Evolutionary conservation across 2,888 invertebrate genomes (phyloP), one percentile per base, ranked within the genome.

Genomic region (Oscheius sp.): DNA sequence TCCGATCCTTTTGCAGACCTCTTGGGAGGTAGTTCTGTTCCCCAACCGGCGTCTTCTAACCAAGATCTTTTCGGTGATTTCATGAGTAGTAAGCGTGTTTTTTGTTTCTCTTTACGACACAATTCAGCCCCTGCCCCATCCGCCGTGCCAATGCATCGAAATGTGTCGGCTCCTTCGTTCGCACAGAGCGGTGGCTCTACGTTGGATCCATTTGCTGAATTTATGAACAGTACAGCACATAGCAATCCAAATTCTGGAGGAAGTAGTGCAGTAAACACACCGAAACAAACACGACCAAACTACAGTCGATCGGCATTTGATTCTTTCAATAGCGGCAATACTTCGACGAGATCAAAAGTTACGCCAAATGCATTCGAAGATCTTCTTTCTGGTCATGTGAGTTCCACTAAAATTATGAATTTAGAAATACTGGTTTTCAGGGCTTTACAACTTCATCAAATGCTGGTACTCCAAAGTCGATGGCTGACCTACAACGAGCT

Each of bases 401-500:
- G 45, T 18, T 2, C 3, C 9, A 9, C 35, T 25, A 2, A 6
- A 61, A 13, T 21, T 61, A 35, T 2, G 9, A 27, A 16, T 27
- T 49, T 49, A 5, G 21, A 66, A 18, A 25, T 46, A 49, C 27
- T 9, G 5, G 35, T 35, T 9, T 35, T 3, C 35, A 72, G 72
- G 71, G 71, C 35, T 70, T 70, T 46, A 64, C 72, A 18, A 25
- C 72, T 18, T 35, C 72, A 13, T 75, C 80, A 1, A 68, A 76
- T 12, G 76, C 85, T 66, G 87, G 86, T 68, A 74, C 68, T 41
- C 72, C 75, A 23, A 80, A 76, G 49, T 90, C 90, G 13, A 86
- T 91, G 68, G 89, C 87, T 59, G 89, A 89, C 27, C 89, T 91
- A 90, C 88, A 88, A 69, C 87, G 88, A 72, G 89, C 88, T 61